Evolutionary conservation across 2,888 invertebrate genomes (phyloP).

Genomic region (Papilio demoleus): DNA sequence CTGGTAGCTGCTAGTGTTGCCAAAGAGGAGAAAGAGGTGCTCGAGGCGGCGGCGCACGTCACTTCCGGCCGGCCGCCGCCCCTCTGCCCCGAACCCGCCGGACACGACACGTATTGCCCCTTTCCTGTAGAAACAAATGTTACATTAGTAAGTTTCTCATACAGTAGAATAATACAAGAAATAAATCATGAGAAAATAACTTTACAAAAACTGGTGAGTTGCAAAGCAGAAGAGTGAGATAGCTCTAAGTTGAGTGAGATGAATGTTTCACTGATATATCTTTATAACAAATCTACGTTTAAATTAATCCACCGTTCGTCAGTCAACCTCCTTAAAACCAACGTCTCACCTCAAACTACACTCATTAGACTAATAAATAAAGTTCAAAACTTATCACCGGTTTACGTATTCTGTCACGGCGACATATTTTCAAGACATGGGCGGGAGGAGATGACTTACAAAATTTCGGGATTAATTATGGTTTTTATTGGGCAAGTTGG

Average conservation of each 20-base stretch:
- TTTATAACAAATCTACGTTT: no score
- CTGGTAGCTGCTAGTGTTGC: constrained; percentile 59
- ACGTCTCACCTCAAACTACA: no score
- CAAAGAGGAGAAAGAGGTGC: constrained; percentile 69
- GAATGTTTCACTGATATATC: no score
- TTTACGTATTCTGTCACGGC: neutral
- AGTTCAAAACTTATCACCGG: neutral
- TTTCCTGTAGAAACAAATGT: constrained; percentile 38
- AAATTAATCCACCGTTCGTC: no score
- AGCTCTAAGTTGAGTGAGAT: no score
- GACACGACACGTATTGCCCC: constrained; percentile 54
- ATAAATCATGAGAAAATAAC: no score
- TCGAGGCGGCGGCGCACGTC: constrained; percentile 56
- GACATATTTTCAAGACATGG: neutral
- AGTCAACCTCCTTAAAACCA: no score
- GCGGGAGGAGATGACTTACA: neutral
- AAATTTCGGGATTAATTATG: constrained; percentile 10
- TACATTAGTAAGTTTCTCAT: no score
- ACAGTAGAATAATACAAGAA: no score
- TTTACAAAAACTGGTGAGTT: no score
- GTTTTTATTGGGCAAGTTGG: constrained; percentile 1
- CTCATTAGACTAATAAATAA: no score
- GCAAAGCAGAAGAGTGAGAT: no score
- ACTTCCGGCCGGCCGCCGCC: constrained; percentile 56
- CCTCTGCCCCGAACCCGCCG: constrained; percentile 42